phyloP scores from a whole-genome alignment of 2,797 vertebrate species.

The Rhynchotus rufescens region DNA sequence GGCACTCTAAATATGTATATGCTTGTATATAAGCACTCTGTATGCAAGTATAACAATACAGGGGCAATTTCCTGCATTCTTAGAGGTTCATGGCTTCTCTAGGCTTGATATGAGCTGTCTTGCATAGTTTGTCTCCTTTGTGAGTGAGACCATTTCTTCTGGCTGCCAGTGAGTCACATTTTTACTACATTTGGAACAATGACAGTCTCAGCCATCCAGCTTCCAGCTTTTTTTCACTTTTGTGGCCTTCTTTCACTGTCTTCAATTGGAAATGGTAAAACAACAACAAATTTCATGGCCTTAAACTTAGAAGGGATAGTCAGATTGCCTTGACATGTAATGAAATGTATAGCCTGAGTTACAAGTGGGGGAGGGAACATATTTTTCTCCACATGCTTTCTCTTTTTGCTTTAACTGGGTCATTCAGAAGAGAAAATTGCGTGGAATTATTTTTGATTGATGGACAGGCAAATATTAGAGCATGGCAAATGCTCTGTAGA shows the following conservation, averaged over 20 bases:
- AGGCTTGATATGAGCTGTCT: fast-evolving
- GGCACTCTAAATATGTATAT: not conserved
- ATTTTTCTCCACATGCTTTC: not conserved
- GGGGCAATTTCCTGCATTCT: not conserved
- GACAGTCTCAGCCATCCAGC: too few relatives aligned
- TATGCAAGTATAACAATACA: not conserved
- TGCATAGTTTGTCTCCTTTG: not conserved
- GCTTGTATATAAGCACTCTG: not conserved
- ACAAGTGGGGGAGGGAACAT: not conserved
- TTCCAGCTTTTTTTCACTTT: not conserved
- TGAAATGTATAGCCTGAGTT: not conserved
- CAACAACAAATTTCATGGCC: not conserved
- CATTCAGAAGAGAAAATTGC: not conserved
- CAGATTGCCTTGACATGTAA: not conserved
- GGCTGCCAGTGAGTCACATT: not conserved
- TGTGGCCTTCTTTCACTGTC: not conserved
- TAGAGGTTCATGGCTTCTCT: not conserved
- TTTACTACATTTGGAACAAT: not conserved
- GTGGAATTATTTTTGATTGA: not conserved
- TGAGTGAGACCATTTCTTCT: not conserved
- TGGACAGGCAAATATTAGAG: not conserved
- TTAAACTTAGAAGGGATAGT: not conserved
- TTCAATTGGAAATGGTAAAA: not conserved
- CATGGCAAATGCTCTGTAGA: not conserved
- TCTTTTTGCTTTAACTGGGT: not conserved